A percentile compares a stretch with the other conserved stretches of the same genome.
These are phyloP conservation scores for Telmatochromis bifrenatus DNA, from an alignment of 2,113 vertebrate genomes.

Conservation along the genomic window DNA sequence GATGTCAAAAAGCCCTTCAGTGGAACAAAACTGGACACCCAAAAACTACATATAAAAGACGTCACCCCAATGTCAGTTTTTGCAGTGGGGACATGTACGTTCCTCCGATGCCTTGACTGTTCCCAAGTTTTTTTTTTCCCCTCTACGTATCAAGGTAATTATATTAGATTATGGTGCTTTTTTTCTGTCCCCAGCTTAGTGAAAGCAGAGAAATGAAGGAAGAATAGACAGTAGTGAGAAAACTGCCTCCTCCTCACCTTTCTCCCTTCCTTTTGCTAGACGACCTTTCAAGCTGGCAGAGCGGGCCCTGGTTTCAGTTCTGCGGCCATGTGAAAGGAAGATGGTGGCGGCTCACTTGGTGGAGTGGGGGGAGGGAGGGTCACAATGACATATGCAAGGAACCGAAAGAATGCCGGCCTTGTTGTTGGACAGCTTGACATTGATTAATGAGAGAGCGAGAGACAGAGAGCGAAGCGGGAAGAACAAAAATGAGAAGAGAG, in stretches of 20 bases:
- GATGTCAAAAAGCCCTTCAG: background rate
- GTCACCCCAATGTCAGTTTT: rapidly evolving
- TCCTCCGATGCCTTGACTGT: background rate
- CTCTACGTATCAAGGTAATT: slow-evolving; percentile 86
- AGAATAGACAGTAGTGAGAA: slow-evolving; percentile 54
- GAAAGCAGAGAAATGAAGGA: slow-evolving; percentile 17
- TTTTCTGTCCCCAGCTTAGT: slow-evolving; percentile 31
- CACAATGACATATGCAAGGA: slow-evolving; percentile 70
- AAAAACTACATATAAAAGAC: background rate
- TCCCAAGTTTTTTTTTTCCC: background rate
- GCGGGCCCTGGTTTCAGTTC: slow-evolving; percentile 73
- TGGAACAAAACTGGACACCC: background rate
- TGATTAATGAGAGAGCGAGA: slow-evolving; percentile 68
- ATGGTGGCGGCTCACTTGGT: slow-evolving; percentile 79
- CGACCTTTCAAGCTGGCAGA: slow-evolving; percentile 86
- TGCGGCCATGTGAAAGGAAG: slow-evolving; percentile 86
- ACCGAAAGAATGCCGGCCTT: slow-evolving; percentile 65
- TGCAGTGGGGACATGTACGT: background rate
- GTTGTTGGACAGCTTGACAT: slow-evolving; percentile 67
- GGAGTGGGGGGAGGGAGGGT: slow-evolving; percentile 74
- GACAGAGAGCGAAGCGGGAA: slow-evolving; percentile 30
- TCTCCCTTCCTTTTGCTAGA: slow-evolving; percentile 58
- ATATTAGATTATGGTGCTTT: slow-evolving; percentile 79
- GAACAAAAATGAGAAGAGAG: slow-evolving; percentile 56
- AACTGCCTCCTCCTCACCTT: slow-evolving; percentile 73